A percentile compares a stretch with the other conserved stretches of the same genome.
These are phyloP conservation scores for Drosophila ercepeae DNA, from an alignment of 1,140 invertebrate species.

Conservation along the genomic window DNA sequence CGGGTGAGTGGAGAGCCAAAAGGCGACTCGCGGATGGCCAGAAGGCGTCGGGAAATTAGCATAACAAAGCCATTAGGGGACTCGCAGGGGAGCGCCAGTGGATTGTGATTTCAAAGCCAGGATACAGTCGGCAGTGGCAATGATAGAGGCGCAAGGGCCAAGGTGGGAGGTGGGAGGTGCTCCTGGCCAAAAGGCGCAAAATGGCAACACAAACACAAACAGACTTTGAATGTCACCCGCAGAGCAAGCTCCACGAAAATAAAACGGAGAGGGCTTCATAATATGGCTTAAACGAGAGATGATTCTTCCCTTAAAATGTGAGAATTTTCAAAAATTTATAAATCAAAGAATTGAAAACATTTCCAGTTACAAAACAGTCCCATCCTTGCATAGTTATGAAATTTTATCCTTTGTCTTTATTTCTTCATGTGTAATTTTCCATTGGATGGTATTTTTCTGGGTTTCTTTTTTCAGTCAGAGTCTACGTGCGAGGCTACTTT, in stretches of 20 bases:
- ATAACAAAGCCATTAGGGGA: slow-evolving; percentile 74
- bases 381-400: too few relatives aligned
- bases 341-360: too few relatives aligned
- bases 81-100: slow-evolving; percentile 27
- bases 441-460: slow-evolving; percentile 40
- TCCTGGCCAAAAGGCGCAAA: slow-evolving; percentile 14
- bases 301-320: background rate
- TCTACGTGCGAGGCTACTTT: slow-evolving; percentile 73
- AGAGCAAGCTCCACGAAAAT: slow-evolving; percentile 10
- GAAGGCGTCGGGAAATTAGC: slow-evolving; percentile 76
- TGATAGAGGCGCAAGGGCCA: slow-evolving; percentile 57
- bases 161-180: background rate
- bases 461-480: slow-evolving; percentile 20
- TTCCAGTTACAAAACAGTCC: too few relatives aligned
- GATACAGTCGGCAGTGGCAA: slow-evolving; percentile 31
- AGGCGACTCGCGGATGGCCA: slow-evolving; percentile 59
- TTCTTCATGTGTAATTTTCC: slow-evolving; percentile 16
- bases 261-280: background rate
- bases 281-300: background rate
- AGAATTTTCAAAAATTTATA: too few relatives aligned
- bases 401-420: background rate
- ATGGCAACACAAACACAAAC: slow-evolving; percentile 48
- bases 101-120: slow-evolving; percentile 73
- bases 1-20: slow-evolving; percentile 9
- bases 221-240: slow-evolving; percentile 65